Evolutionary conservation across 2,113 vertebrate species (phyloP), one percentile per base, ranked within the genome.

Genomic region (Ailurus styani): DNA sequence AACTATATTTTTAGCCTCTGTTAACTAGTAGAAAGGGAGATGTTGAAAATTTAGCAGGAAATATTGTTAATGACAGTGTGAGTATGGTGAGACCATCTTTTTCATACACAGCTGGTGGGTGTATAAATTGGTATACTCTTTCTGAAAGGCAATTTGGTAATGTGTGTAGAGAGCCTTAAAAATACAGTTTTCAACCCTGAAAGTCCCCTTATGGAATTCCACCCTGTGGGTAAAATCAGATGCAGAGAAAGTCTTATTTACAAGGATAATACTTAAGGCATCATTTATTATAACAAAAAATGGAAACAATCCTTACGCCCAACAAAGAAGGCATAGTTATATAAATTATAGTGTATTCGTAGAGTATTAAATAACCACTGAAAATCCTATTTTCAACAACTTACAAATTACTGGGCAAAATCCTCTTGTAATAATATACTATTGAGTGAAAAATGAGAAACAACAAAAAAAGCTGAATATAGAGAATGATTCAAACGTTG

Each of bases 121-220:
- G 40, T 90, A 93, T 90, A 97, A 95, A 97, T 94, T 97, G 93
- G 70, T 93, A 92, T 94, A 96, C 97, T 97, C 62, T 96, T 93
- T 90, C 40, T 95, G 55, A 75, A 95, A 96, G 97, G 85, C 88
- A 94, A 86, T 95, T 97, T 95, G 40, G 88, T 94, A 94, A 97
- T 88, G 11, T 88, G 17, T 57, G 3, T 95, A 93, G 95, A 97
- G 27, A 97, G 75, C 37, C 47, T 94, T 72, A 57, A 91, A 95
- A 95, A 94, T 96, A 97, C 0, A 88, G 17, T 47, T 75, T 90
- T 95, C 84, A 73, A 92, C 84, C 50, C 42, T 50, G 12, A 84
- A 88, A 96, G 8, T 85, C 75, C 86, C 50, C 70, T 95, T 87
- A 60, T 37, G 42, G 77, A 77, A 66, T 92, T 88, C 13, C 64